phyloP scores from a whole-genome alignment of 2,888 invertebrate genomes.

The Nectonema munidae region DNA sequence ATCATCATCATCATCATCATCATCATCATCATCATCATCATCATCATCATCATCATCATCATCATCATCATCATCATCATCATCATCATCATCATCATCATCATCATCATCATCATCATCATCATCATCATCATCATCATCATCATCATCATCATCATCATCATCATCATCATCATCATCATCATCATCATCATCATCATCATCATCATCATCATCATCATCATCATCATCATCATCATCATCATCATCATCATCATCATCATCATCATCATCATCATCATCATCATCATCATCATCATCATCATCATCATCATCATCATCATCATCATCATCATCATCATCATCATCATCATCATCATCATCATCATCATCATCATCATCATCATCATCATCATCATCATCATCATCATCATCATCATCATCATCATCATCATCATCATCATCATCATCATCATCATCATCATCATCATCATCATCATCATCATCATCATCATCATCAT shows the following conservation, averaged over 20 bases:
- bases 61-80: conserved; percentile 5
- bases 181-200: conserved; percentile 5
- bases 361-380: background rate
- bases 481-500: background rate
- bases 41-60: conserved; percentile 5
- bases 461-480: background rate
- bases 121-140: conserved; percentile 5
- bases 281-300: conserved; percentile 7
- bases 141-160: conserved; percentile 5
- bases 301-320: conserved; percentile 1
- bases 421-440: background rate
- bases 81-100: conserved; percentile 5
- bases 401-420: background rate
- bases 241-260: conserved; percentile 5
- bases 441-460: background rate
- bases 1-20: conserved; percentile 1
- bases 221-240: conserved; percentile 5
- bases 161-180: conserved; percentile 5
- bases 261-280: conserved; percentile 5
- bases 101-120: conserved; percentile 5
- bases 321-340: conserved; percentile 2
- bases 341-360: background rate
- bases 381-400: background rate
- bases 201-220: conserved; percentile 5
- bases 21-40: conserved; percentile 5